These are phyloP conservation scores for Synergus japonicus DNA, from an alignment of 2,888 invertebrate genomes.

Conservation along the genomic window DNA sequence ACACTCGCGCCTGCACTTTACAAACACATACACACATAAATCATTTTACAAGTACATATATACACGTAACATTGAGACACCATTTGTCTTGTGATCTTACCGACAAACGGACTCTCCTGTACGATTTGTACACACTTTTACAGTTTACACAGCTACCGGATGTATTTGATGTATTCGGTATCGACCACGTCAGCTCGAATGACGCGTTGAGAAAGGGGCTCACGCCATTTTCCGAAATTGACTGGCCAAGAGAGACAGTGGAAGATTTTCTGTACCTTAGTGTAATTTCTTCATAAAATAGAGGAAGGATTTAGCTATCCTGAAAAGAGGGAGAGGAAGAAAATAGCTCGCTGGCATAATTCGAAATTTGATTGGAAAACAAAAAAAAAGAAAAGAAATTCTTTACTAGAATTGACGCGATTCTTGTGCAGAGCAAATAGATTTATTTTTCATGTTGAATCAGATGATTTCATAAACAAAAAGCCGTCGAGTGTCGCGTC, in stretches of 20 bases:
- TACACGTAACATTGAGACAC: slow-evolving; percentile 19
- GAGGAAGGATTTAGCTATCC: background rate
- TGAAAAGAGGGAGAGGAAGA: slow-evolving; percentile 45
- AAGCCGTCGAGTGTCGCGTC: slow-evolving; percentile 57
- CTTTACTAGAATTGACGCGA: slow-evolving; percentile 32
- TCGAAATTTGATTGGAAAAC: background rate
- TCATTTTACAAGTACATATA: background rate
- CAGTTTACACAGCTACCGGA: background rate
- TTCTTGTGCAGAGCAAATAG: slow-evolving; percentile 32
- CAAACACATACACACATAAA: background rate
- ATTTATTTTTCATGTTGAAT: slow-evolving; percentile 11
- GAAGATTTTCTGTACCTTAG: slow-evolving; percentile 41
- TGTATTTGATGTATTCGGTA: slow-evolving; percentile 31
- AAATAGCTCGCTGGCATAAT: slow-evolving; percentile 47
- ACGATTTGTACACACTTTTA: background rate
- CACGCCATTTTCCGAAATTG: slow-evolving; percentile 58
- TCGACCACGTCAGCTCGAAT: slow-evolving; percentile 70
- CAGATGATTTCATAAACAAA: slow-evolving; percentile 34
- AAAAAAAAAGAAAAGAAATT: background rate
- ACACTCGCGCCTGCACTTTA: background rate
- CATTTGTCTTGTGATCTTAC: slow-evolving; percentile 17
- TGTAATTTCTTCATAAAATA: background rate
- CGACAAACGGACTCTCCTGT: slow-evolving; percentile 16
- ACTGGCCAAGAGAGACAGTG: slow-evolving; percentile 50
- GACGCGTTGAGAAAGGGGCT: slow-evolving; percentile 62